Conservation (phyloP, 2,797 vertebrate genomes). For the Myotis myotis region DNA sequence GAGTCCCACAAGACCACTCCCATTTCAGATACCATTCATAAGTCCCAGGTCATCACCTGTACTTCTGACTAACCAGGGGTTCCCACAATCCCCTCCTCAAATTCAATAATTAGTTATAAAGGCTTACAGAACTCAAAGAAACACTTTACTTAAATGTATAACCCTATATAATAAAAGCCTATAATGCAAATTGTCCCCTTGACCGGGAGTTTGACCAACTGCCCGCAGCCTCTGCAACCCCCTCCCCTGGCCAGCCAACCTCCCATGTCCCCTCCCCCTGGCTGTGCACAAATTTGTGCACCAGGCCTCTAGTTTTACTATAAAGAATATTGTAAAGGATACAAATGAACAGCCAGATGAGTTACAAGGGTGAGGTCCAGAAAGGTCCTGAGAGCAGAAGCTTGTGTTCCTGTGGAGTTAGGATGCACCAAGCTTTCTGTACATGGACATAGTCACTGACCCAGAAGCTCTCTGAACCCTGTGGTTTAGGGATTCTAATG, state of each 20-base stretch:
- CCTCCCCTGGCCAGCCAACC: no score
- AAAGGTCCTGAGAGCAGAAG: not conserved
- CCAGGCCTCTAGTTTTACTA: not conserved
- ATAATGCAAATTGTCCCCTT: no score
- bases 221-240: no score
- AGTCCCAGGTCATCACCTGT: not conserved
- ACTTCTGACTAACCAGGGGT: not conserved
- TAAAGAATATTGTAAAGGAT: not conserved
- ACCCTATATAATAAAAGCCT: no score
- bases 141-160: not conserved
- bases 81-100: not conserved
- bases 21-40: not conserved
- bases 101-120: not conserved
- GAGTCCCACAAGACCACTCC: not conserved
- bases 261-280: no score
- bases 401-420: not conserved
- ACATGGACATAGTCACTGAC: not conserved
- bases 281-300: no score
- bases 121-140: not conserved
- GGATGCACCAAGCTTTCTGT: not conserved
- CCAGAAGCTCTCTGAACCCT: not conserved
- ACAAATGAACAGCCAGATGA: not conserved
- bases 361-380: not conserved
- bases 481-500: not conserved
- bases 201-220: no score